These are phyloP conservation scores for Homarus gammarus DNA, from an alignment of 2,888 invertebrate species.

Conservation along the genomic window DNA sequence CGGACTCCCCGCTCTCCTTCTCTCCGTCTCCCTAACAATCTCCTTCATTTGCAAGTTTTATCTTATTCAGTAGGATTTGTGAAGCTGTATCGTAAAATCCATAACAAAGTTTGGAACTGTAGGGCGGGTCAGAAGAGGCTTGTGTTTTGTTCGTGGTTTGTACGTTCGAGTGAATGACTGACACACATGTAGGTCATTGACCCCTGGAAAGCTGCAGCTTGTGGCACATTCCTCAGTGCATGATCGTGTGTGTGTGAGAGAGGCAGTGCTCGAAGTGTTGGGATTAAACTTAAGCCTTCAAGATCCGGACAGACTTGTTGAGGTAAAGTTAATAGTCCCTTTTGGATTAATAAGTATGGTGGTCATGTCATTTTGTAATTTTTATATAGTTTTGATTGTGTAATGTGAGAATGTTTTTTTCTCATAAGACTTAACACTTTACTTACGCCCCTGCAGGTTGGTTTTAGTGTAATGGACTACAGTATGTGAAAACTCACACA, in stretches of 20 bases:
- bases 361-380: no score
- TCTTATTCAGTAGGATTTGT: not conserved
- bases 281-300: not conserved
- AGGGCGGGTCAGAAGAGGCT: not conserved
- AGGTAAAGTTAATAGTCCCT: no score
- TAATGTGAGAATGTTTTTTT: no score
- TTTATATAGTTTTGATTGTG: no score
- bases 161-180: conserved; percentile 29
- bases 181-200: conserved; percentile 53
- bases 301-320: not conserved
- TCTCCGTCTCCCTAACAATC: conserved; percentile 29
- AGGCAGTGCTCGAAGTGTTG: not conserved
- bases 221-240: conserved; percentile 1
- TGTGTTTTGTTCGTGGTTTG: not conserved
- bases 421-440: no score
- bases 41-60: conserved; percentile 17
- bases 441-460: no score
- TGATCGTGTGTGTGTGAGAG: not conserved
- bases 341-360: no score
- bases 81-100: not conserved
- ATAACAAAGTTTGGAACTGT: not conserved
- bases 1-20: not conserved
- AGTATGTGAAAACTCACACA: no score
- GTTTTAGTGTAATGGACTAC: no score
- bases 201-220: conserved; percentile 34